These are phyloP conservation scores for Drosophila atripex DNA, from an alignment of 2,888 invertebrate genomes.

Conservation along the genomic window DNA sequence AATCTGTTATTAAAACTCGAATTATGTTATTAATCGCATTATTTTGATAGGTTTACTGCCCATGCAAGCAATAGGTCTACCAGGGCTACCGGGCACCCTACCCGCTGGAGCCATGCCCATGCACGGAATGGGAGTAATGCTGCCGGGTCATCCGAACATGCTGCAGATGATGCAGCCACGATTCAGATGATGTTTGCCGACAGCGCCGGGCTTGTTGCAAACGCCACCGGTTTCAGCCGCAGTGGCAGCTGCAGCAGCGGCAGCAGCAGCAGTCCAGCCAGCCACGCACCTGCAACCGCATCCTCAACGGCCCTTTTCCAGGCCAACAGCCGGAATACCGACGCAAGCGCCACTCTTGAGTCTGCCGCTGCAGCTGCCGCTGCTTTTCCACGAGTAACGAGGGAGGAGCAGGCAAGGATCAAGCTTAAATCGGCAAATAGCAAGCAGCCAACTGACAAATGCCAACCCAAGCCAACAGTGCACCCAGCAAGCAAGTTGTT, in stretches of 20 bases:
- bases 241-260: slow-evolving; percentile 60
- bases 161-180: slow-evolving; percentile 91
- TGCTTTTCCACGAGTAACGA: slow-evolving; percentile 80
- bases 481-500: slow-evolving; percentile 64
- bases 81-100: slow-evolving; percentile 66
- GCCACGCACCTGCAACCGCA: slow-evolving; percentile 82
- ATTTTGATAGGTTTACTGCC: slow-evolving; percentile 79
- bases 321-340: slow-evolving; percentile 77
- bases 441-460: slow-evolving; percentile 18
- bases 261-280: slow-evolving; percentile 72
- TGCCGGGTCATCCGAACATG: slow-evolving; percentile 84
- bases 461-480: slow-evolving; percentile 1
- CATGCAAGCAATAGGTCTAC: slow-evolving; percentile 82
- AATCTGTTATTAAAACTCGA: neutral
- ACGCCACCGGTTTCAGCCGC: slow-evolving; percentile 72
- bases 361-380: slow-evolving; percentile 81
- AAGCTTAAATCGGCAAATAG: slow-evolving; percentile 23
- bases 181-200: slow-evolving; percentile 90
- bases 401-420: slow-evolving; percentile 6
- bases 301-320: slow-evolving; percentile 69
- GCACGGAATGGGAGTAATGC: slow-evolving; percentile 85
- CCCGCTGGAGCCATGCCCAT: slow-evolving; percentile 79
- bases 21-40: neutral
- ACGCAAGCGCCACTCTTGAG: slow-evolving; percentile 84
- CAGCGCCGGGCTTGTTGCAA: slow-evolving; percentile 85